Evolutionary conservation across 2,113 vertebrate species (phyloP).

Genomic region (Nothoprocta pentlandii): DNA sequence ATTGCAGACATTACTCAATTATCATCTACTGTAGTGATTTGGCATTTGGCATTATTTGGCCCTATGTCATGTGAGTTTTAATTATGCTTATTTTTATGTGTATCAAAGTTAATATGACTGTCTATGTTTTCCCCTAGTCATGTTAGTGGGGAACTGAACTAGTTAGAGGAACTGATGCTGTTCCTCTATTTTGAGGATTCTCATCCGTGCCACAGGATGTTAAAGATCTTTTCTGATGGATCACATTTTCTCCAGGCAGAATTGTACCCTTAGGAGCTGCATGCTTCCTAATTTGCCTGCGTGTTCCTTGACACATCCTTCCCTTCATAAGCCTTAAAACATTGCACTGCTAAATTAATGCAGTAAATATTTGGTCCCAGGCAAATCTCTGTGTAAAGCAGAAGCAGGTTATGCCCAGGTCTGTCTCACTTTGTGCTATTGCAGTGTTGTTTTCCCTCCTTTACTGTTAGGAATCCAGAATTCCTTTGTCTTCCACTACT

Average conservation of each 20-base stretch:
- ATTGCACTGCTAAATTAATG: accelerated
- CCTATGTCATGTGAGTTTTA: not conserved
- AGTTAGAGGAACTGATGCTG: not conserved
- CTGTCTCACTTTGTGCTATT: not conserved
- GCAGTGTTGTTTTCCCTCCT: not conserved
- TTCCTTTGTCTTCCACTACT: not conserved
- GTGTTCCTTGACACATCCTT: not conserved
- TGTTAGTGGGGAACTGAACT: not conserved
- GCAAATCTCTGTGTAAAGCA: no score
- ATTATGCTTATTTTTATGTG: not conserved
- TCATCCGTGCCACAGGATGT: not conserved
- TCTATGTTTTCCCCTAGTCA: not conserved
- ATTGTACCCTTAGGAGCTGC: not conserved
- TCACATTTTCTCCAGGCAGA: not conserved
- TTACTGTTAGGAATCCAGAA: not conserved
- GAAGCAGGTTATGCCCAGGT: not conserved
- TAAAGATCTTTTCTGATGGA: not conserved
- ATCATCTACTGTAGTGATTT: not conserved
- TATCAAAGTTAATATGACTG: not conserved
- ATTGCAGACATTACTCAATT: not conserved
- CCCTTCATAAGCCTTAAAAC: not conserved
- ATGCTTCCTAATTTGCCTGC: not conserved
- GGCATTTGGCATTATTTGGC: no score
- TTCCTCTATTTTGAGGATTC: not conserved
- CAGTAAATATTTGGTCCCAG: not conserved